A percentile compares a stretch with the other conserved stretches of the same genome.
phyloP scores from a whole-genome alignment of 2,113 vertebrate genomes.

The Canis aureus region DNA sequence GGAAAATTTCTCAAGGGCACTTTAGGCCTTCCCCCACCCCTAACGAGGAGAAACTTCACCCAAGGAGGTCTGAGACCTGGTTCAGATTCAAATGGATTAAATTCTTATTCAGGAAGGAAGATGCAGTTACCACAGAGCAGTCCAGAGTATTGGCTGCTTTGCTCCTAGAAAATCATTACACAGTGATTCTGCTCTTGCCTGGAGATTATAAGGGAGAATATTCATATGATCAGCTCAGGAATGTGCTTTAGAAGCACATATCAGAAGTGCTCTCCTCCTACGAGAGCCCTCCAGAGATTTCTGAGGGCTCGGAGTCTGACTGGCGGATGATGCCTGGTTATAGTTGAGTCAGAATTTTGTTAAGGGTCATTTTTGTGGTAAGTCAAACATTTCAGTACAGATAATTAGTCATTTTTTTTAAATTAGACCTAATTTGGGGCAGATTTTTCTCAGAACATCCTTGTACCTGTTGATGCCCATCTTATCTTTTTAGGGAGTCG shows the following conservation, averaged over 20 bases:
- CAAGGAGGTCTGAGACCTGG: background rate
- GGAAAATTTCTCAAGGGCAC: background rate
- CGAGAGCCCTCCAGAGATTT: background rate
- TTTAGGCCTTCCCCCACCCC: background rate
- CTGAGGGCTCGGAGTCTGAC: background rate
- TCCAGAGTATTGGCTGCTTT: background rate
- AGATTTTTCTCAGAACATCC: constrained; percentile 32
- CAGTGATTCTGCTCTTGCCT: background rate
- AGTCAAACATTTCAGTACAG: constrained; percentile 32
- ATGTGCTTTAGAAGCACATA: constrained; percentile 34
- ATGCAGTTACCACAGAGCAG: background rate
- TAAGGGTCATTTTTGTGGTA: constrained; percentile 31
- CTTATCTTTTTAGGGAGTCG: background rate
- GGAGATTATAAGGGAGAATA: background rate
- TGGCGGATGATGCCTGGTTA: background rate
- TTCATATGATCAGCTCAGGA: background rate
- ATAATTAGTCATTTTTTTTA: background rate
- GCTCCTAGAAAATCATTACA: background rate
- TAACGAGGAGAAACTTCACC: constrained; percentile 1
- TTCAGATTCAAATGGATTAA: background rate
- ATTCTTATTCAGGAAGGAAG: constrained; percentile 42
- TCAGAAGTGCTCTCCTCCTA: constrained; percentile 11
- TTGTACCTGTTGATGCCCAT: background rate
- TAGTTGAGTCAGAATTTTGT: constrained; percentile 16
- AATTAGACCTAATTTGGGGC: background rate